Evolutionary conservation across 2,113 vertebrate genomes (phyloP), one percentile per base, ranked within the genome.

Genomic region (Cichladusa arquata): DNA sequence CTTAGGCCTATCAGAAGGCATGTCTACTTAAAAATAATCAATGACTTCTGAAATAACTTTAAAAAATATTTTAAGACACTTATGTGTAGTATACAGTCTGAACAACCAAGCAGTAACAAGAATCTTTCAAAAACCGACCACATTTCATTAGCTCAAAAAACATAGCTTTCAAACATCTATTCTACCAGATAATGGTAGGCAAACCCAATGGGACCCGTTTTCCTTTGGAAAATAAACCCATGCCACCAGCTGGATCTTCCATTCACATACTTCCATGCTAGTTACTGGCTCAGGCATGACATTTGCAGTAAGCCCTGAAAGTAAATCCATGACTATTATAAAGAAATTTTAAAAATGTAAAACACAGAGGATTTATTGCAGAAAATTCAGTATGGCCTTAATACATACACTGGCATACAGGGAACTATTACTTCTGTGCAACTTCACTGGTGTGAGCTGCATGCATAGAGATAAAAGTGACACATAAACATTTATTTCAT

Each of bases 121-220:
- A 18, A 34, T 38, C 38, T 58, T 65, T 3, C 9, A 40, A 26
- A 70, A 70, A 6, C 3, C 0, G 0, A 19, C 6, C 17, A 25
- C 18, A 38, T 29, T 54, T 80, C 9, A 4, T 65, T 67, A 67
- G 47, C n/a, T 44, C 8, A n/a, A 65, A 83, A 69, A 44, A 1
- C 33, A 86, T 0, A 33, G 18, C 42, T 58, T 81, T 53, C 1
- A 1, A 53, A 36, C 1, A 10, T 29, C 58, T 51, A 22, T 69
- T 92, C 69, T 40, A 64, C 22, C 33, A 40, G 19, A 51, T 17
- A 66, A 51, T 3, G 9, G 18, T 2, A 40, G 31, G 36, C n/a
- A 91, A 91, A 91, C 7, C 11, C 65, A 45, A 70, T 0, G 6
- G 44, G 12, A 45, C 51, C 54, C 56, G 33, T 34, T 34, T 69